Evolutionary conservation across 2,888 invertebrate genomes (phyloP), one percentile per base, ranked within the genome.

Genomic region (Rhimphoctona megacephalus): DNA sequence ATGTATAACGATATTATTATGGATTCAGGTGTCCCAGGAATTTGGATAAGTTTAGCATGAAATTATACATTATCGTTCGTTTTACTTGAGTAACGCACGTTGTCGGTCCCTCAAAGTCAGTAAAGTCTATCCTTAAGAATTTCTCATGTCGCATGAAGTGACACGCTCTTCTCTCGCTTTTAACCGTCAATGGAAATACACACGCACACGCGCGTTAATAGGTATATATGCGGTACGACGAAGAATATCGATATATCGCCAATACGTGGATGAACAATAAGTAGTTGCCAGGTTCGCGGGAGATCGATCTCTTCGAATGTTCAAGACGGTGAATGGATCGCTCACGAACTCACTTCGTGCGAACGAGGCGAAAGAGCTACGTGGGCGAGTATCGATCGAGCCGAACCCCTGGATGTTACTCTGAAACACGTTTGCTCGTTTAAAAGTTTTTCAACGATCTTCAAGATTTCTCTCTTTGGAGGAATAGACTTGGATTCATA

Each of bases 301-400:
- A 66, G 64, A 77, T 46, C 39, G 54, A 57, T 61, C 64, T 25
- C 25, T 57, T 33, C 25, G 33, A 64, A 43, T 61, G 57, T 57
- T 33, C 17, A 22, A 52, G 30, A 46, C 57, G 36, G 39, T 25
- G 39, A 43, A 76, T 43, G 64, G 43, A 72, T 72, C 70, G 49
- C 67, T 64, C 22, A 49, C 49, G 46, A 64, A 57, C 30, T 54
- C 17, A 43, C 11, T 61, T n/a, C 30, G 52, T 49, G 39, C 43
- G 39, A 39, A 43, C 67, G 52, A 74, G 36, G 33, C 39, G 66
- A 74, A 54, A 64, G 67, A 66, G 72, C 22, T 69, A 85, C 85
- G 85, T 85, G 85, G 85, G 85, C 85, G 85, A 77, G 81, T 78
- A 85, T 67, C 84, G 84, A 80, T 80, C 64, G 54, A n/a, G 67